Conservation (phyloP, 1,140 invertebrate species). For the Drosophila kohkoa region DNA sequence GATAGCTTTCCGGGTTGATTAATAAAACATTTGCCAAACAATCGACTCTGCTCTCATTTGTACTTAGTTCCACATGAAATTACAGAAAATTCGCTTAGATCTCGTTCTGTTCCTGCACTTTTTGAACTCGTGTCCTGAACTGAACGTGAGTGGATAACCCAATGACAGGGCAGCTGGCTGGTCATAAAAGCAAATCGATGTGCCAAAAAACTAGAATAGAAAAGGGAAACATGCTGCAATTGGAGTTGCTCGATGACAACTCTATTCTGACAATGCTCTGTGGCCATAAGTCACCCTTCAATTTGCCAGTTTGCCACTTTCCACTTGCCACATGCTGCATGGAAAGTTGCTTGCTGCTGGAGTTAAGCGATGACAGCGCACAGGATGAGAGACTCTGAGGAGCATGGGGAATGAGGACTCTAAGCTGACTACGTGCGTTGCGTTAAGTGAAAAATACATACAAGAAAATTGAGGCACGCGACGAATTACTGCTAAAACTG, state of each 20-base stretch:
- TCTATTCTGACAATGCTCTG: conserved; percentile 48
- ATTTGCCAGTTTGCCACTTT: conserved; percentile 41
- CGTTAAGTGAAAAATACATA: conserved; percentile 69
- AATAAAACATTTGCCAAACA: conserved; percentile 3
- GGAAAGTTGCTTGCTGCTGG: conserved; percentile 31
- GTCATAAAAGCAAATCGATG: conserved; percentile 28
- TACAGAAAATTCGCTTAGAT: conserved; percentile 17
- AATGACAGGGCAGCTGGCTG: conserved; percentile 44
- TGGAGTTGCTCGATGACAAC: conserved; percentile 63
- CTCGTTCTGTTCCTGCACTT: neutral
- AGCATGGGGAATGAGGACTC: conserved; percentile 14
- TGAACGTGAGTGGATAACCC: conserved; percentile 48
- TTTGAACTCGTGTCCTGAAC: neutral
- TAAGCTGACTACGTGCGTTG: conserved; percentile 69
- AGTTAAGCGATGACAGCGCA: conserved; percentile 69
- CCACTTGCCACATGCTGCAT: neutral
- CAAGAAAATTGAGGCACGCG: conserved; percentile 68
- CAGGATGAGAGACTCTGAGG: conserved; percentile 31
- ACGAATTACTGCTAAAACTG: conserved; percentile 46
- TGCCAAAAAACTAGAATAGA: neutral
- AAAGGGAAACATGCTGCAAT: conserved; percentile 17
- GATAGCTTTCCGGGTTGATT: neutral
- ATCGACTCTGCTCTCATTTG: neutral
- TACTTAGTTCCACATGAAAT: conserved; percentile 14
- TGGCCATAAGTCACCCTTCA: conserved; percentile 79